Evolutionary conservation across 2,113 vertebrate species (phyloP), one percentile per base, ranked within the genome.

Genomic region (Strix uralensis): DNA sequence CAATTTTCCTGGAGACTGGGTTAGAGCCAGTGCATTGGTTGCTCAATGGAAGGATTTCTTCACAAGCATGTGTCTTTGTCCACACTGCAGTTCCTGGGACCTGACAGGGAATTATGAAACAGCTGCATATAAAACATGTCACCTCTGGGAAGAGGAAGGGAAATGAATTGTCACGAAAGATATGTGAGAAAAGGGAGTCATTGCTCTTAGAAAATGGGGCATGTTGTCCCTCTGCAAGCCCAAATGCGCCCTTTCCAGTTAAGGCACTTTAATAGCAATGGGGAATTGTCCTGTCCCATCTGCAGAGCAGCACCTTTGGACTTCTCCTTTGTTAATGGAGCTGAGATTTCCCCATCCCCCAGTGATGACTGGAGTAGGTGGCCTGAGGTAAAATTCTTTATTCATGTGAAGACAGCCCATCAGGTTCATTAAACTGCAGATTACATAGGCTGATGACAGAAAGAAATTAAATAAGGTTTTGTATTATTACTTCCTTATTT

Each of bases 351-450:
- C 49, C 86, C 91, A 91, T 95, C 91, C 94, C 92, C 63, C 47
- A 23, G 95, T 96, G 94, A 96, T 81, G 95, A 97, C 86, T 94
- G 63, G 51, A 92, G 42, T 78, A 71, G 47, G 86, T 94, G 81
- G 95, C 96, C 94, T 70, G 94, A 96, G 95, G 96, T 95, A 87
- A 97, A 97, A 97, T 95, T 89, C 96, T 95, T 96, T 95, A 94
- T 96, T 97, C 96, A 91, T 96, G 92, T 94, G 97, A 96, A 95
- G 89, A 88, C 95, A 97, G 63, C 84, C 61, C 87, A 59, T 90
- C 84, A 90, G 78, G 51, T 91, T 96, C 92, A 96, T 97, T 97
- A 96, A 90, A 70, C 74, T 90, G 89, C 70, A 94, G 93, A 90
- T 97, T 97, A 94, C 77, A 92, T 54, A 91, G 91, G 71, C 55